A percentile compares a stretch with the other conserved stretches of the same genome.
phyloP scores from a whole-genome alignment of 2,113 vertebrate species.

The Amblyornis subalaris region DNA sequence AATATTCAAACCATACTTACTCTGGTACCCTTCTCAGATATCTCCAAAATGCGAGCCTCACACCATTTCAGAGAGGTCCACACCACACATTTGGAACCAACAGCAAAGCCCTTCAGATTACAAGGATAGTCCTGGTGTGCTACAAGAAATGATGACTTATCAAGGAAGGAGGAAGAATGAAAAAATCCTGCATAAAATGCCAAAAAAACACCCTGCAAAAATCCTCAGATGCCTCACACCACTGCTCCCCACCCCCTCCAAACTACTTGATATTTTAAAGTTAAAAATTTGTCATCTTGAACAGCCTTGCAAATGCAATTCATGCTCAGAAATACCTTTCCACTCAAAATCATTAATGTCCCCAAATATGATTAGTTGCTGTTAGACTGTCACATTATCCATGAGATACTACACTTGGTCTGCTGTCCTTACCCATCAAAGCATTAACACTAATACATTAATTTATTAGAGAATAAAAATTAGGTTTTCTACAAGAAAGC shows the following conservation, averaged over 20 bases:
- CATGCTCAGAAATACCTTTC: neutral
- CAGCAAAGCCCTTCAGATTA: conserved; percentile 58
- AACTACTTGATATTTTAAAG: neutral
- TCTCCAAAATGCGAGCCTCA: conserved; percentile 72
- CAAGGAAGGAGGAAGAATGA: neutral
- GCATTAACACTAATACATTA: neutral
- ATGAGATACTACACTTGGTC: neutral
- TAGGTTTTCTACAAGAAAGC: neutral
- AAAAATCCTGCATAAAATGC: neutral
- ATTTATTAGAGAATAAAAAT: neutral
- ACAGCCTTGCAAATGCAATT: neutral
- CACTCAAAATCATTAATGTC: neutral
- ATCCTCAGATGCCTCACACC: neutral
- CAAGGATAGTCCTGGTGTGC: conserved; percentile 23
- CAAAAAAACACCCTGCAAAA: neutral
- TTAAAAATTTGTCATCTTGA: neutral
- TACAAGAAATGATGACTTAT: neutral
- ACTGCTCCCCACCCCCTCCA: neutral
- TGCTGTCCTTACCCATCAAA: neutral
- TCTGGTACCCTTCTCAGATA: conserved; percentile 69
- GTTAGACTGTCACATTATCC: neutral
- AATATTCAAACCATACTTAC: conserved; percentile 46
- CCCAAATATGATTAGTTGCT: neutral
- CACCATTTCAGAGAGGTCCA: conserved; percentile 75
- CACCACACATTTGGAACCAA: conserved; percentile 75